A percentile compares a stretch with the other conserved stretches of the same genome.
phyloP scores from a whole-genome alignment of 2,113 vertebrate species.

The Ploceus nigricollis region DNA sequence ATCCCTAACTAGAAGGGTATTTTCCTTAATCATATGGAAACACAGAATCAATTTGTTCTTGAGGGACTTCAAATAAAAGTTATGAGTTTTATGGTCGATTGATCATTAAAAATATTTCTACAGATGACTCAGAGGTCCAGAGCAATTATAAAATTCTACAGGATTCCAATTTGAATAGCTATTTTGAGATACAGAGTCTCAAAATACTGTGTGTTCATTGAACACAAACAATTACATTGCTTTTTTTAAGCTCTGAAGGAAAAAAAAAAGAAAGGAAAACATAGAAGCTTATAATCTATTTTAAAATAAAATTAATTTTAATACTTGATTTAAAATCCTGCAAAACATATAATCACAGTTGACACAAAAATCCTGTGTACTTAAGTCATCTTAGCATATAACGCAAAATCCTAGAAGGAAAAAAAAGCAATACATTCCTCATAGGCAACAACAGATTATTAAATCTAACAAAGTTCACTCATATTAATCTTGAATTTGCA shows the following conservation, averaged over 20 bases:
- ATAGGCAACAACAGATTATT: neutral
- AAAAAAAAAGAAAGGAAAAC: neutral
- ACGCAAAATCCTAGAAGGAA: neutral
- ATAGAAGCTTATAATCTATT: neutral
- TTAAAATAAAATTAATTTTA: neutral
- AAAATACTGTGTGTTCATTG: neutral
- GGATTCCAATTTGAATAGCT: neutral
- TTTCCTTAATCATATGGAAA: slow-evolving; percentile 58
- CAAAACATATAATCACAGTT: neutral
- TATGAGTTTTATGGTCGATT: slow-evolving; percentile 31
- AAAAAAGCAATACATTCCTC: neutral
- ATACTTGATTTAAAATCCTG: neutral
- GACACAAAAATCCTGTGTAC: neutral
- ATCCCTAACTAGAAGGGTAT: neutral
- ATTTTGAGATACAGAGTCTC: neutral
- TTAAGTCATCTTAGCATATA: neutral
- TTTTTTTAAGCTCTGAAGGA: neutral
- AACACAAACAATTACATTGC: neutral
- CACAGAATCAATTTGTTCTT: slow-evolving; percentile 46
- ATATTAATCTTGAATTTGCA: neutral
- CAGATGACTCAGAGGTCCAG: slow-evolving; percentile 28
- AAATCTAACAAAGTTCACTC: neutral
- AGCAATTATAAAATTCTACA: slow-evolving; percentile 39
- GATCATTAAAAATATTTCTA: slow-evolving; percentile 64
- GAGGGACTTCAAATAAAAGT: slow-evolving; percentile 43